Conservation (phyloP, 64 coral and sea anemone genomes). For the Pocillopora verrucosa region DNA sequence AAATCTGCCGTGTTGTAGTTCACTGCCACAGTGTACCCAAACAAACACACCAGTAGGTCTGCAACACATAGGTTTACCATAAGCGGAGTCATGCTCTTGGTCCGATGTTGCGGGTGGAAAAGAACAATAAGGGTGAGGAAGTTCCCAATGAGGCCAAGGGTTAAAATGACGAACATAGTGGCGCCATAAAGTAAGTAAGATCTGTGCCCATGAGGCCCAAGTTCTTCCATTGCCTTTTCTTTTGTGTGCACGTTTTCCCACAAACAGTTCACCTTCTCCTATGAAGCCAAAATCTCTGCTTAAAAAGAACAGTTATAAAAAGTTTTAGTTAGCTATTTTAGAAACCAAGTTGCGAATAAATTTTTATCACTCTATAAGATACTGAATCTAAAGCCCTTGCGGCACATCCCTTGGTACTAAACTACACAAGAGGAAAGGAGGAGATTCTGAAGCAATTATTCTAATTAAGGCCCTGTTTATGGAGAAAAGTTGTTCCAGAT, state of each 20-base stretch:
- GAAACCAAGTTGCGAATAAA: too few relatives aligned
- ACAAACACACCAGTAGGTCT: slow-evolving; percentile 18
- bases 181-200: slow-evolving; percentile 36
- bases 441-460: too few relatives aligned
- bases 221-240: background rate
- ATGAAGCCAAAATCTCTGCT: background rate
- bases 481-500: too few relatives aligned
- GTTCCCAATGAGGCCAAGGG: slow-evolving; percentile 47
- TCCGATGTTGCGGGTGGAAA: slow-evolving; percentile 42
- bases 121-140: slow-evolving; percentile 35
- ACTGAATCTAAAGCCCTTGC: too few relatives aligned
- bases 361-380: too few relatives aligned
- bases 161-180: slow-evolving; percentile 54
- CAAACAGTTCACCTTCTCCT: background rate
- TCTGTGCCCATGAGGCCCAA: slow-evolving; percentile 8
- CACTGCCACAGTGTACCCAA: slow-evolving; percentile 34
- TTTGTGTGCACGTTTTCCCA: background rate
- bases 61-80: slow-evolving; percentile 56
- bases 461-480: too few relatives aligned
- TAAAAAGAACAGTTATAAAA: background rate
- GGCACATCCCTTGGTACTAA: too few relatives aligned
- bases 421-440: too few relatives aligned
- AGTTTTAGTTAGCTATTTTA: background rate
- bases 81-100: slow-evolving; percentile 35
- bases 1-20: slow-evolving; percentile 54